phyloP scores from a whole-genome alignment of 2,113 vertebrate species.

The Gambusia holbrooki region DNA sequence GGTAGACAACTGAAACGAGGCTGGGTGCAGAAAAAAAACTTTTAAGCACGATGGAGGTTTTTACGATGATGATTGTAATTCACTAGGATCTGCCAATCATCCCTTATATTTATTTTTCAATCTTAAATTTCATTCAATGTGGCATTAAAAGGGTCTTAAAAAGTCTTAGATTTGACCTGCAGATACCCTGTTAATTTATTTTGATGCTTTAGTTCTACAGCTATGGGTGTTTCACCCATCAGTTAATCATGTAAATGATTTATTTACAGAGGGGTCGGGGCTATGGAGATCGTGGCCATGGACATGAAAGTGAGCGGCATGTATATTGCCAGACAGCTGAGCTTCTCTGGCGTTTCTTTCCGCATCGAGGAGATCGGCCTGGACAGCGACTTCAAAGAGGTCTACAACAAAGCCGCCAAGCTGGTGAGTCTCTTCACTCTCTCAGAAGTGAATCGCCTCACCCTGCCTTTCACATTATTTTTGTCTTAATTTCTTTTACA shows the following conservation, averaged over 20 bases:
- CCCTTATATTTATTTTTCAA: too few relatives aligned
- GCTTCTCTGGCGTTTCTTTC: constrained; percentile 97
- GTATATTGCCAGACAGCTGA: constrained; percentile 99
- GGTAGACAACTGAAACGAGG: too few relatives aligned
- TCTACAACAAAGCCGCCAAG: constrained; percentile 95
- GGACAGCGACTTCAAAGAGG: constrained; percentile 85
- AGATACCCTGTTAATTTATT: not conserved
- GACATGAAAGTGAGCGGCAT: constrained; percentile 99
- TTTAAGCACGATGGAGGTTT: too few relatives aligned
- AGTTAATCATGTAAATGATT: constrained; percentile 25
- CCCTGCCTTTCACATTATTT: not conserved
- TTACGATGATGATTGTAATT: too few relatives aligned
- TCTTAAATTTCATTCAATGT: too few relatives aligned
- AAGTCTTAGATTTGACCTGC: too few relatives aligned
- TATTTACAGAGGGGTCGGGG: constrained; percentile 90
- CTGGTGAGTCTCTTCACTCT: constrained; percentile 82
- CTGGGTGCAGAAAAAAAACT: too few relatives aligned
- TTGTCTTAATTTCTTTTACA: not conserved
- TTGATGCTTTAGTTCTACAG: not conserved
- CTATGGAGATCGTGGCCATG: constrained; percentile 99
- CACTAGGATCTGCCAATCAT: too few relatives aligned
- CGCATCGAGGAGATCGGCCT: constrained; percentile 93
- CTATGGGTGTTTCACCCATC: not conserved
- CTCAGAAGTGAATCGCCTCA: not conserved
- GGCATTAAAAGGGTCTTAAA: too few relatives aligned